phyloP scores from a whole-genome alignment of 2,888 invertebrate species.

The Ophion ventricosus region DNA sequence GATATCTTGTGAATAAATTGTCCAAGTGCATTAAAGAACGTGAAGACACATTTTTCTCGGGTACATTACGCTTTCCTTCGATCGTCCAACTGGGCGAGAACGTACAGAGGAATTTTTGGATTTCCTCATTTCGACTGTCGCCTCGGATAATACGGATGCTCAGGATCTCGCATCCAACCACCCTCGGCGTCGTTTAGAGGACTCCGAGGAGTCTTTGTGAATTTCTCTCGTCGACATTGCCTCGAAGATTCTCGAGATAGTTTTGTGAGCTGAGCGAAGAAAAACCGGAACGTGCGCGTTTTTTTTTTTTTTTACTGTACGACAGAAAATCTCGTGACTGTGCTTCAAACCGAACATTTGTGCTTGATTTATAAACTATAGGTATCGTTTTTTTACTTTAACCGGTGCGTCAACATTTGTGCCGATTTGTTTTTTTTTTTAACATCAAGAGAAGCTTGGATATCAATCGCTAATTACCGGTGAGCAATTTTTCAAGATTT shows the following conservation, averaged over 20 bases:
- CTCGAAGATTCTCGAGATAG: constrained; percentile 33
- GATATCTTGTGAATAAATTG: neutral
- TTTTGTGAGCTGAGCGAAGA: constrained; percentile 39
- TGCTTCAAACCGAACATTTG: constrained; percentile 53
- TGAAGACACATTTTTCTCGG: constrained; percentile 24
- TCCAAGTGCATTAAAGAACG: neutral
- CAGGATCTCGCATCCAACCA: neutral
- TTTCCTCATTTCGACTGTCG: constrained; percentile 43
- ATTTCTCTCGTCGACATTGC: constrained; percentile 20
- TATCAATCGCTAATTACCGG: constrained; percentile 61
- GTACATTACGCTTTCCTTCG: constrained; percentile 21
- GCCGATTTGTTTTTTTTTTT: constrained; percentile 56
- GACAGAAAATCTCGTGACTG: constrained; percentile 47
- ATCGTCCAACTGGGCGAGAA: constrained; percentile 10
- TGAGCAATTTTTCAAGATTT: constrained; percentile 35
- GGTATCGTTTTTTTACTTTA: constrained; percentile 28
- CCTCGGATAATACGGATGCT: constrained; percentile 28
- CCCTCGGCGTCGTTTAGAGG: neutral
- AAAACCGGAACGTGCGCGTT: constrained; percentile 48
- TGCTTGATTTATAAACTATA: constrained; percentile 45
- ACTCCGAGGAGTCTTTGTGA: neutral
- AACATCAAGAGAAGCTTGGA: constrained; percentile 60
- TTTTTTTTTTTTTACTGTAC: constrained; percentile 21
- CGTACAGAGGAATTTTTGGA: constrained; percentile 41
- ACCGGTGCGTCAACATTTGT: constrained; percentile 58